Evolutionary conservation across 1,140 invertebrate species (phyloP), one percentile per base, ranked within the genome.

Genomic region (Brachionus manjavacas): DNA sequence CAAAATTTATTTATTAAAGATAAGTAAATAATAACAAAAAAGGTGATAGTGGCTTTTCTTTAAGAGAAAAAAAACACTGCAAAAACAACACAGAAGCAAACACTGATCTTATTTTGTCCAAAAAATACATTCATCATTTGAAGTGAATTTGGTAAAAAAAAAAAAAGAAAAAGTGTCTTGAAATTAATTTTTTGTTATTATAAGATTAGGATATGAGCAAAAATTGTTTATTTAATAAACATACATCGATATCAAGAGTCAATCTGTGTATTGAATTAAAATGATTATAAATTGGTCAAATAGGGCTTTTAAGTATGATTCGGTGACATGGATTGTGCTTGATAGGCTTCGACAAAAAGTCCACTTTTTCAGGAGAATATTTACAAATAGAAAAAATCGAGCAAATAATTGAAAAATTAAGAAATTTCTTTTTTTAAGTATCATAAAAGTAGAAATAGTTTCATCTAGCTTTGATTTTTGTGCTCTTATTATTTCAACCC

Each of bases 401-500:
- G 16, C 35, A 31, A 31, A 41, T 39, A 72, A 20, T 31, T n/a
- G 28, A 70, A 31, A 70, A 39, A 70, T 25, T 35, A 70, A 70
- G 66, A 70, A 39, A 70, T n/a, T 31, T 31, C 7, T 35, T 76
- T 35, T 35, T 76, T 35, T 16, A 76, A 76, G 41, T 76, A 49
- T 76, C 72, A 76, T 28, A 76, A 76, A 76, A 76, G n/a, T 72
- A 72, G n/a, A 72, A 72, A 72, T 72, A 72, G n/a, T 72, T 41
- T 41, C 35, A 41, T 72, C 31, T 16, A 31, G 25, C 66, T 39
- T 39, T 68, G 25, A 39, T 74, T 74, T 74, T 74, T 7, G 46
- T 70, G 35, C 28, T 43, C 12, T 74, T 76, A 49, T 76, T 76
- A 46, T 76, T 76, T 76, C 72, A 76, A 76, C 72, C 72, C 72